Conservation (phyloP, 53 echinoderm and acorn worm species). For the Astropecten irregularis region DNA sequence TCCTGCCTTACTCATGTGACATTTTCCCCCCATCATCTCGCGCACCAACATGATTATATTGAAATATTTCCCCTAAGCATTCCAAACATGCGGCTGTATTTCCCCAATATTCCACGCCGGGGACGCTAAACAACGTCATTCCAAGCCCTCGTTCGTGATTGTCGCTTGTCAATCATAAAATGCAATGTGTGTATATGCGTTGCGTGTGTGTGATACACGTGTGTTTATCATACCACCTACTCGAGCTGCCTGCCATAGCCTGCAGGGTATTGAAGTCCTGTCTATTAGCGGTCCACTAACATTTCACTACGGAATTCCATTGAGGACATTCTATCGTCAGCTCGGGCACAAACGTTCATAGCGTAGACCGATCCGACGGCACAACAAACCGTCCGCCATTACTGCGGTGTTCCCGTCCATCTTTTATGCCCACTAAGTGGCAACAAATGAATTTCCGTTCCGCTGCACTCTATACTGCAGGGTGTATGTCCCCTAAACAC, state of each 20-base stretch:
- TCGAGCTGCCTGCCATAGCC: background rate
- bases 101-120: background rate
- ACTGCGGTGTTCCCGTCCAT: too few relatives aligned
- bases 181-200: too few relatives aligned
- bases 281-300: background rate
- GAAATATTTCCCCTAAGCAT: constrained; percentile 27
- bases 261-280: background rate
- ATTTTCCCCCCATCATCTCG: too few relatives aligned
- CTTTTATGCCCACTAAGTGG: too few relatives aligned
- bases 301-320: background rate
- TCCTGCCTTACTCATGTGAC: too few relatives aligned
- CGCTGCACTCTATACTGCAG: too few relatives aligned
- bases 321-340: background rate
- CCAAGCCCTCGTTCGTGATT: background rate
- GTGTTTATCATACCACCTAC: constrained; percentile 39
- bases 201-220: constrained; percentile 44
- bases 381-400: too few relatives aligned
- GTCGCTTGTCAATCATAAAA: constrained; percentile 36
- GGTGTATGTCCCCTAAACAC: too few relatives aligned
- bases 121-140: constrained; percentile 28
- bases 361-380: too few relatives aligned
- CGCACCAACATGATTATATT: constrained; percentile 26
- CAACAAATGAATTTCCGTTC: too few relatives aligned
- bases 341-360: too few relatives aligned
- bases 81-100: constrained; percentile 18